Base-by-base conservation (phyloP, 2,113 vertebrate species). In the Chrysemys picta region DNA sequence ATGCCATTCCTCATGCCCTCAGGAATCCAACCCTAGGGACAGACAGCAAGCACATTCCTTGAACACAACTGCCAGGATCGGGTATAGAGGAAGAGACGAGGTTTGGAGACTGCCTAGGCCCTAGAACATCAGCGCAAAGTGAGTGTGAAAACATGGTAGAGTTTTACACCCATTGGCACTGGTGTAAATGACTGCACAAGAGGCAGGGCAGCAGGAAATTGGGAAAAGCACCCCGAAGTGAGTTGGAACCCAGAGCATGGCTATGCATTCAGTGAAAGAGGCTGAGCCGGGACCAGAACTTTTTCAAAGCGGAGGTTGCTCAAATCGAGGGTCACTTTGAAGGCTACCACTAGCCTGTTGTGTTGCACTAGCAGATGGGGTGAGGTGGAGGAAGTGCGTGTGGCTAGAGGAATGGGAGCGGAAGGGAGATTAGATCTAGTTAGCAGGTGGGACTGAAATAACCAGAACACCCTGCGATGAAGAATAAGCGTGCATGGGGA, bases 21-120 rank as follows among this genome's bases (percentile, higher is more conserved):
- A 8, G 4, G 49, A 10, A 35, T 21, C 10, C 84, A 29, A 25
- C 59, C 14, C 8, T 69, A 2, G 56, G 2, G 12, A 0, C 1
- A 50, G 17, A n/a, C 54, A 6, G 6, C 1, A 0, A 14, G 38
- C 49, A 49, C 10, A n/a, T 80, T 53, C 56, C 87, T 6, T 82
- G 38, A 29, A 5, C 7, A 25, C 31, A 53, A 10, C 80, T 56
- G 22, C 80, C 27, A 29, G 24, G 76, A 49, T 45, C 45, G 27
- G 45, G 12, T 4, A 47, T 4, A 49, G 76, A 16, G 45, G 25
- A 47, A 79, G 6, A 45, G 42, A 47, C 12, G 42, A 49, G 42
- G 11, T 47, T 78, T 78, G 75, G 42, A 47, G 45, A 78, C 24
- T 29, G 45, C 76, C 25, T 27, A 29, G 45, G 42, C 45, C 13